Evolutionary conservation across 2,888 invertebrate genomes (phyloP).

Genomic region (Clanis bilineata): DNA sequence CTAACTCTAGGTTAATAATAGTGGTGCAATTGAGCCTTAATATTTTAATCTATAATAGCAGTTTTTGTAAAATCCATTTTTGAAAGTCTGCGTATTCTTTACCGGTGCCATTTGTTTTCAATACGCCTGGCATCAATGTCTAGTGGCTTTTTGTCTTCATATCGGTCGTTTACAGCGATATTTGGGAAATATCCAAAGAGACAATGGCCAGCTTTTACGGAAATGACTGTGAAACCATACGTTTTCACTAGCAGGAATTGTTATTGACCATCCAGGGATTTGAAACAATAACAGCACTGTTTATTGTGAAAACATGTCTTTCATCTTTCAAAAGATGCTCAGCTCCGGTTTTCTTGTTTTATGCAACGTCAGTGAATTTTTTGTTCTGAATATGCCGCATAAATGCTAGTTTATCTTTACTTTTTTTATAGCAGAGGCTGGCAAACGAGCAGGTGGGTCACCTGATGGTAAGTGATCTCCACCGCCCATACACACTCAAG

Average conservation of each 20-base stretch:
- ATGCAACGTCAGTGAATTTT: background rate
- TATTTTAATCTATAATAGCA: background rate
- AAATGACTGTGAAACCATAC: constrained; percentile 46
- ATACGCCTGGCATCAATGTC: constrained; percentile 48
- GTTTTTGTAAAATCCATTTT: background rate
- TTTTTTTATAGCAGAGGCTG: no score
- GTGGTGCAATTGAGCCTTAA: no score
- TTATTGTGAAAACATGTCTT: background rate
- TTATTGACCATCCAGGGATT: constrained; percentile 12
- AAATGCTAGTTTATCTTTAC: background rate
- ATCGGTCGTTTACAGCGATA: constrained; percentile 46
- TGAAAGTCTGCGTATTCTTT: constrained; percentile 34
- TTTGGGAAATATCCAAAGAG: constrained; percentile 61
- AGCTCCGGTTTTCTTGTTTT: background rate
- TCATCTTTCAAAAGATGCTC: background rate
- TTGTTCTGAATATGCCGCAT: background rate
- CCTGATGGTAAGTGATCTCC: no score
- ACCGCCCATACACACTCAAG: no score
- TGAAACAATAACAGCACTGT: constrained; percentile 5
- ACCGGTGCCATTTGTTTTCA: constrained; percentile 40
- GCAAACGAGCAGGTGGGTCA: no score
- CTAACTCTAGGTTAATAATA: no score
- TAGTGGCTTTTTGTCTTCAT: constrained; percentile 58
- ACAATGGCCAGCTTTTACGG: constrained; percentile 68
- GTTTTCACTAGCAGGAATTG: constrained; percentile 17